Base-by-base conservation (phyloP, 1,140 invertebrate species). In the Heliconius nattereri region DNA sequence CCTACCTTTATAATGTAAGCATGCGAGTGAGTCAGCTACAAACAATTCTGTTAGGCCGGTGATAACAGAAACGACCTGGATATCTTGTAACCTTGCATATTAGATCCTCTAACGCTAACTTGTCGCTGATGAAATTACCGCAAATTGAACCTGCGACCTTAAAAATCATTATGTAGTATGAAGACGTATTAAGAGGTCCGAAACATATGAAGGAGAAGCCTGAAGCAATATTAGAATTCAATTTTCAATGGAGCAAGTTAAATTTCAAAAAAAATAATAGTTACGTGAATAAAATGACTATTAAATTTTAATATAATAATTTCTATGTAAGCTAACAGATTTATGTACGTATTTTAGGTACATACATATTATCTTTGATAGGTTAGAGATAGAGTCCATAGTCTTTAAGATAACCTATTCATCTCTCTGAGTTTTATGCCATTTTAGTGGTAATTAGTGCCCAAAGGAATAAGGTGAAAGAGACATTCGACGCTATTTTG, bases 1-100 rank as follows among this genome's bases (percentile, higher is more conserved):
- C 11, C 74, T 23, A 80, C 72, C 78, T 75, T 72, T 49, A 60
- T 16, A 23, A 72, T 37, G 66, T 57, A 23, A 37, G 23, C 40
- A 77, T 72, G 75, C 45, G 74, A 52, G 74, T 86, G 83, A 84
- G 40, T 85, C 84, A 82, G 83, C 76, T 76, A 80, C 81, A 85
- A 81, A 81, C 81, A 81, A 83, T 79, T 74, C 76, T 70, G 60
- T 77, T 60, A 71, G 75, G 54, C 23, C 45, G 73, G 76, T 86
- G 89, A 89, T 90, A 91, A 91, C 84, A 84, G 82, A 86, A 85
- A 82, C 84, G 88, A 86, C 86, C 89, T 87, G 84, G 77, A 84
- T 86, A 45, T 79, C 75, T 54, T 45, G 40, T 71, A 72, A 37
- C 78, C 78, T 79, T 66, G 73, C 73, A 45, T 71, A 79, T 75